Evolutionary conservation across 2,113 vertebrate genomes (phyloP).

Genomic region (Crypturellus undulatus): DNA sequence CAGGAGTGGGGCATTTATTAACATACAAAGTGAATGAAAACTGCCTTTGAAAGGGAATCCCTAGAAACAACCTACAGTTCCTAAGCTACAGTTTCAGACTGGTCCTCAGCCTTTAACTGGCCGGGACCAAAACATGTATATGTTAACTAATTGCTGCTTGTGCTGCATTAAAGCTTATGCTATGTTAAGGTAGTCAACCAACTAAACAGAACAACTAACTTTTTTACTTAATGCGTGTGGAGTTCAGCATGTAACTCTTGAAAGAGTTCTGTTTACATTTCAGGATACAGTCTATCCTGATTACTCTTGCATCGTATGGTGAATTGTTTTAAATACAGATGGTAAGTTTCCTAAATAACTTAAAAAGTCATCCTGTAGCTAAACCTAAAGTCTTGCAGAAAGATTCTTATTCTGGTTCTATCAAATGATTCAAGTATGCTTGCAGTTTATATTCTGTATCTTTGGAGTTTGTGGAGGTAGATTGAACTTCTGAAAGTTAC

Average conservation of each 20-base stretch:
- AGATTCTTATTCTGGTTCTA: not conserved
- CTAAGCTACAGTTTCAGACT: not conserved
- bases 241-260: not conserved
- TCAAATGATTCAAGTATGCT: not conserved
- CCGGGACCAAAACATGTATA: not conserved
- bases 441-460: not conserved
- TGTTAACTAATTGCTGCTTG: not conserved
- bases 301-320: fast-evolving
- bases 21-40: not conserved
- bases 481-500: not conserved
- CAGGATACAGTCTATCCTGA: not conserved
- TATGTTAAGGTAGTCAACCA: not conserved
- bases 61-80: not conserved
- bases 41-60: not conserved
- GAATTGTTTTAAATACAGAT: not conserved
- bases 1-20: not conserved
- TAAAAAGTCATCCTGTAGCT: not conserved
- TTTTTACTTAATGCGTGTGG: not conserved
- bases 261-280: not conserved
- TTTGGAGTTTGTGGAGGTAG: not conserved
- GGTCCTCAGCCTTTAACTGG: not conserved
- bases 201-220: not conserved
- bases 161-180: not conserved
- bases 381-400: not conserved
- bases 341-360: not conserved